Evolutionary conservation across 2,797 vertebrate species (phyloP).

Genomic region (Gallinago solitaria): DNA sequence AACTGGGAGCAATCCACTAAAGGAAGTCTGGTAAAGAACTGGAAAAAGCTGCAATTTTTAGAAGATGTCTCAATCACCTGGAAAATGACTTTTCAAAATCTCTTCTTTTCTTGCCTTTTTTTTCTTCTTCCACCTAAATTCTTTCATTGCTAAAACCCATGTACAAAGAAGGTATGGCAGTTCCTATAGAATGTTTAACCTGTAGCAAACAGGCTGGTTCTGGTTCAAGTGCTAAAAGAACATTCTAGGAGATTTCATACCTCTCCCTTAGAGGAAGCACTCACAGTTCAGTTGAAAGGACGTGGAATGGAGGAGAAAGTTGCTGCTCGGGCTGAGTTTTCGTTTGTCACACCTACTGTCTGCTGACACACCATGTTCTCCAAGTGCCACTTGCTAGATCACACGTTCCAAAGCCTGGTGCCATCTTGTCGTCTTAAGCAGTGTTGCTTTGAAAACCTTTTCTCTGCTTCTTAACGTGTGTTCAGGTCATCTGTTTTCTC

Average conservation of each 20-base stretch:
- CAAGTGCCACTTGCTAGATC: neutral
- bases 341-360: accelerated
- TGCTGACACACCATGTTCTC: neutral
- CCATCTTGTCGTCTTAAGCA: neutral
- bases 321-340: neutral
- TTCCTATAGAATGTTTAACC: neutral
- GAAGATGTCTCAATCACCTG: neutral
- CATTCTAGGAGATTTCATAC: neutral
- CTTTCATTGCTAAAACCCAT: neutral
- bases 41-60: neutral
- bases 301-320: neutral
- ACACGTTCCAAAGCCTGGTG: neutral
- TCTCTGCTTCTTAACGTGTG: neutral
- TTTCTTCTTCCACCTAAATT: neutral
- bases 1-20: neutral
- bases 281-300: neutral
- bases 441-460: neutral
- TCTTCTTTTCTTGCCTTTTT: neutral
- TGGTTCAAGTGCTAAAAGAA: neutral
- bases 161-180: neutral
- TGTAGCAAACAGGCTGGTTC: neutral
- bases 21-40: neutral
- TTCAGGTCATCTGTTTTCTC: neutral
- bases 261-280: neutral
- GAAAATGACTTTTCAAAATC: neutral